Percentiles rank a stretch among this genome's conserved stretches.
These are phyloP conservation scores for Eira barbara DNA, from an alignment of 2,113 vertebrate species.

Conservation along the genomic window DNA sequence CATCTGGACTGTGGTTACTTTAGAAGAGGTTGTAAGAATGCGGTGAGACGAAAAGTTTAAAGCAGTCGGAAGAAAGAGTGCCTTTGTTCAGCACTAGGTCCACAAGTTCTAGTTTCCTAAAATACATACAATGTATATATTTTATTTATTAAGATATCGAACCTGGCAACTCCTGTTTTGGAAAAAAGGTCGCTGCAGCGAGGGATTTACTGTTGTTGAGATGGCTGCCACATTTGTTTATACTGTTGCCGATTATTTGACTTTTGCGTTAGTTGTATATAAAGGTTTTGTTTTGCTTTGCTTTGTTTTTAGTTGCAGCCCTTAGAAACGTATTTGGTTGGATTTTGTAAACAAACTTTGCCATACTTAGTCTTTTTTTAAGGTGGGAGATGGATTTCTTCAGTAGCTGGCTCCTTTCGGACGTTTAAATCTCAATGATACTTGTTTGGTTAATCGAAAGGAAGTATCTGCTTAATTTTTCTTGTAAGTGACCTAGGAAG, in stretches of 20 bases:
- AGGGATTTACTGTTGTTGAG: background rate
- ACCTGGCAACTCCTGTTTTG: slow-evolving; percentile 31
- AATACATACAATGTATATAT: background rate
- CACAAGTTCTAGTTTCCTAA: background rate
- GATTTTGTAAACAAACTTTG: background rate
- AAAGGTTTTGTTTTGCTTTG: background rate
- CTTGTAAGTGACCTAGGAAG: background rate
- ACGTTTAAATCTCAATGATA: background rate
- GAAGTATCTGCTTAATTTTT: slow-evolving; percentile 2
- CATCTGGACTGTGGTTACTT: background rate
- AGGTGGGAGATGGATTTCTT: background rate
- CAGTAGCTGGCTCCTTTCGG: background rate
- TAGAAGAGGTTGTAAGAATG: background rate
- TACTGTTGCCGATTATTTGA: background rate
- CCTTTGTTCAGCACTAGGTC: slow-evolving; percentile 53
- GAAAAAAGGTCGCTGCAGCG: background rate
- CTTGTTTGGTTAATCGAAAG: background rate
- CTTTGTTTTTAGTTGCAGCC: background rate
- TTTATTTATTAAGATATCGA: background rate
- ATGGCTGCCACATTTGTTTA: slow-evolving; percentile 67
- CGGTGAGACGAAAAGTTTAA: slow-evolving; percentile 31
- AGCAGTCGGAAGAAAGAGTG: background rate
- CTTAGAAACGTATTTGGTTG: background rate
- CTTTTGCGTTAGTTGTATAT: background rate
- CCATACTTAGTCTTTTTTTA: background rate